These are phyloP conservation scores for Cephus spinipes DNA, from an alignment of 2,888 invertebrate genomes.

Conservation along the genomic window DNA sequence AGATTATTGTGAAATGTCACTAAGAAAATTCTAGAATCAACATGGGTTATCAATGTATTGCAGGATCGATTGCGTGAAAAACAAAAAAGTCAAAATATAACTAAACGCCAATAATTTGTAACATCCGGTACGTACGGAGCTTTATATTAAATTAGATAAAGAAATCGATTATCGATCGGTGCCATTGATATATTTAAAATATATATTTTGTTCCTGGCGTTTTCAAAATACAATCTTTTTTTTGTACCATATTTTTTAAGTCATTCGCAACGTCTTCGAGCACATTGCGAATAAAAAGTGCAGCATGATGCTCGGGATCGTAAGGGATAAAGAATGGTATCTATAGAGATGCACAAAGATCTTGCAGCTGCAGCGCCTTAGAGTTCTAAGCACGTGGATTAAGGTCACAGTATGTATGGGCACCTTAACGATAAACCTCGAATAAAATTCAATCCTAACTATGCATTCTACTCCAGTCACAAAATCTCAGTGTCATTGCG, in stretches of 20 bases:
- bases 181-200: background rate
- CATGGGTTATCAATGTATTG: background rate
- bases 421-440: background rate
- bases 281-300: background rate
- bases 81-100: background rate
- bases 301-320: background rate
- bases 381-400: background rate
- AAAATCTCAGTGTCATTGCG: background rate
- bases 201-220: background rate
- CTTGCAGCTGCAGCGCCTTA: background rate
- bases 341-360: background rate
- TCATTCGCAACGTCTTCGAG: background rate
- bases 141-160: background rate
- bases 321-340: background rate
- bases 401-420: background rate
- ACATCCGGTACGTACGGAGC: background rate
- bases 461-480: background rate
- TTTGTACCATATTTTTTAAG: background rate
- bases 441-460: background rate
- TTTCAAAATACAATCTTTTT: background rate
- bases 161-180: background rate
- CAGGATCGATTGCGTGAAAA: background rate
- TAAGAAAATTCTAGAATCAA: background rate
- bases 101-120: background rate
- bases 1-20: background rate